Evolutionary conservation across 2,888 invertebrate species (phyloP).

Genomic region (Brachylomia viminalis): DNA sequence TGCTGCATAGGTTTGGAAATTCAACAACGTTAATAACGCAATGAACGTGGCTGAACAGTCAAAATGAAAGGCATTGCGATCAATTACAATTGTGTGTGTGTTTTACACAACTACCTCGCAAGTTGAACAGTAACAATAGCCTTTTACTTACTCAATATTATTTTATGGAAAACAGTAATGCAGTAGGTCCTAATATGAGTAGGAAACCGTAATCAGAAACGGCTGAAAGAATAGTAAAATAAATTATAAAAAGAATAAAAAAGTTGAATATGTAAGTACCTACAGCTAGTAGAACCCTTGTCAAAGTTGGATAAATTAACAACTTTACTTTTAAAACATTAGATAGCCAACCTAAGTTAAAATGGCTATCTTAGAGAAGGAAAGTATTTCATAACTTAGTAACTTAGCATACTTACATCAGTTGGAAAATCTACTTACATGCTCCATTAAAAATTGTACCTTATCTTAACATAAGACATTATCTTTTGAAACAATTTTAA

Average conservation of each 20-base stretch:
- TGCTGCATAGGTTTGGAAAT: neutral
- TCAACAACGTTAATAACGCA: neutral
- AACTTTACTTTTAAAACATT: constrained; percentile 28
- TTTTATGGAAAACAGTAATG: neutral
- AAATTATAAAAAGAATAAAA: constrained; percentile 13
- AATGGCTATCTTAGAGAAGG: constrained; percentile 32
- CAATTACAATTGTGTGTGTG: neutral
- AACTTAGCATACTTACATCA: neutral
- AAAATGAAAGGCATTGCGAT: neutral
- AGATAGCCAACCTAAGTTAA: constrained; percentile 38
- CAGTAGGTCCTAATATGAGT: neutral
- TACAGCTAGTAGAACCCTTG: neutral
- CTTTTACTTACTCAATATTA: neutral
- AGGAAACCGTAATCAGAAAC: neutral
- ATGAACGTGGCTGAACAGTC: neutral
- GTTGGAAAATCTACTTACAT: constrained; percentile 50
- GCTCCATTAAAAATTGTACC: constrained; percentile 26
- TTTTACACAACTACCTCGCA: neutral
- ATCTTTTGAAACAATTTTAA: constrained; percentile 42
- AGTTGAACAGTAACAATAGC: neutral
- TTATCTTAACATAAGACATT: constrained; percentile 6
- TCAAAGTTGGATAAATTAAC: constrained; percentile 23
- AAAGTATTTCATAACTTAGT: constrained; percentile 35
- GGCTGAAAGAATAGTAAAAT: neutral
- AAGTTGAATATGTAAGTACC: constrained; percentile 8